Evolutionary conservation across 2,113 vertebrate species (phyloP), one percentile per base, ranked within the genome.

Genomic region (Cynopterus brachyotis): DNA sequence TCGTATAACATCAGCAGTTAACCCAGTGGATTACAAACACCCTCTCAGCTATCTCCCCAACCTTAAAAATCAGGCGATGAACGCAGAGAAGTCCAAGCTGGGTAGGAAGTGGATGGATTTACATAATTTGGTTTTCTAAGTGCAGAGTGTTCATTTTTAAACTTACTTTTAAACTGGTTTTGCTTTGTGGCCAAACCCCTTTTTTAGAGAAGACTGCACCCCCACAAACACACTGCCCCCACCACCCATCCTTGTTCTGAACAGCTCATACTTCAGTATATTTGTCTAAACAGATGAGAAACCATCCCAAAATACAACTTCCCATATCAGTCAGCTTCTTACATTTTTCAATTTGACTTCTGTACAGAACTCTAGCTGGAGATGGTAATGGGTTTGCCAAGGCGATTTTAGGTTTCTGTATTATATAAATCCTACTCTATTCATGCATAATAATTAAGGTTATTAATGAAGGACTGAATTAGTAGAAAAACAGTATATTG

Each of bases 391-490:
- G 95, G 40, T 0, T 95, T 72, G 70, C 0, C 87, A 70, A 53
- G 55, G 79, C 73, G 97, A 69, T 57, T 97, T 97, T 64, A 67
- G 81, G 55, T 89, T 96, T 88, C 95, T 76, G 20, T 76, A 0
- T 83, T 57, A 35, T 35, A 45, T 35, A 95, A 95, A 85, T 84
- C 80, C 86, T 69, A 17, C 69, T 53, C 59, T 96, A 84, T 89
- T 83, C 92, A 82, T 60, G 35, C 91, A 82, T 95, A 81, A 69
- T 87, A 96, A 93, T 84, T 97, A 97, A 97, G n/a, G 79, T 81
- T 96, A 85, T 97, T 98, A 97, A 95, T 42, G 96, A 45, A 1
- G 2, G 5, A 47, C 47, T 92, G 96, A 97, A 96, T 79, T 93
- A 70, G 53, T 79, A 94, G 88, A 91, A 98, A 92, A 90, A 81